These are phyloP conservation scores for Cathartes aura DNA, from an alignment of 2,113 vertebrate species.

Conservation along the genomic window DNA sequence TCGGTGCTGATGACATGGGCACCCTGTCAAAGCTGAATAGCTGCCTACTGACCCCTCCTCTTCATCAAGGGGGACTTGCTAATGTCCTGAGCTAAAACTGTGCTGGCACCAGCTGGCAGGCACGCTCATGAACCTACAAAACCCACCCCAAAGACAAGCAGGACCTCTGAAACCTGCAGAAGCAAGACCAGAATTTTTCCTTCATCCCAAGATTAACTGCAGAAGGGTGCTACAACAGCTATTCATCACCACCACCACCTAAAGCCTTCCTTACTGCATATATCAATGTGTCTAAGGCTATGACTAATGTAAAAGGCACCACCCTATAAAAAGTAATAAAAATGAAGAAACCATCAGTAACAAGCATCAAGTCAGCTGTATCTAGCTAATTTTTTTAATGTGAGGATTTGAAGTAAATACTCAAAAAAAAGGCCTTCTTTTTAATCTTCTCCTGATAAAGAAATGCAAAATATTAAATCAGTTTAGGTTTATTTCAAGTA, in stretches of 20 bases:
- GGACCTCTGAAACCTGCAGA: conserved; percentile 5
- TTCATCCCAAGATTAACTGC: conserved; percentile 31
- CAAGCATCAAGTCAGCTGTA: not conserved
- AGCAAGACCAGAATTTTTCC: not conserved
- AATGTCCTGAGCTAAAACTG: not conserved
- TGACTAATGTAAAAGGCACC: conserved; percentile 38
- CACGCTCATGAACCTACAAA: not conserved
- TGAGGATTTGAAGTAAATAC: not conserved
- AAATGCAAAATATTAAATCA: not conserved
- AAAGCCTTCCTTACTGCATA: not conserved
- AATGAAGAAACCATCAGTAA: not conserved
- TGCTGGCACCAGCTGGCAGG: not conserved
- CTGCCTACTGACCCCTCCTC: conserved; percentile 17
- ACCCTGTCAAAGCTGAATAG: conserved; percentile 13
- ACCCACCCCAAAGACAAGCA: not conserved
- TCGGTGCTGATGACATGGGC: not conserved
- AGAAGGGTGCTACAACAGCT: not conserved
- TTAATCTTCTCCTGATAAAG: not conserved
- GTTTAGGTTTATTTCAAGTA: not conserved
- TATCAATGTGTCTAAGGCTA: not conserved
- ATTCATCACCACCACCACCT: conserved; percentile 37
- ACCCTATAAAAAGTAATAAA: not conserved
- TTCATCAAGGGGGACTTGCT: not conserved
- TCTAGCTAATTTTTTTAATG: not conserved
- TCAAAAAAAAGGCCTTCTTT: not conserved